Percentiles rank a stretch among this genome's conserved stretches.
Conservation (phyloP, 2,888 invertebrate genomes). For the Fissipunctia ypsillon region DNA sequence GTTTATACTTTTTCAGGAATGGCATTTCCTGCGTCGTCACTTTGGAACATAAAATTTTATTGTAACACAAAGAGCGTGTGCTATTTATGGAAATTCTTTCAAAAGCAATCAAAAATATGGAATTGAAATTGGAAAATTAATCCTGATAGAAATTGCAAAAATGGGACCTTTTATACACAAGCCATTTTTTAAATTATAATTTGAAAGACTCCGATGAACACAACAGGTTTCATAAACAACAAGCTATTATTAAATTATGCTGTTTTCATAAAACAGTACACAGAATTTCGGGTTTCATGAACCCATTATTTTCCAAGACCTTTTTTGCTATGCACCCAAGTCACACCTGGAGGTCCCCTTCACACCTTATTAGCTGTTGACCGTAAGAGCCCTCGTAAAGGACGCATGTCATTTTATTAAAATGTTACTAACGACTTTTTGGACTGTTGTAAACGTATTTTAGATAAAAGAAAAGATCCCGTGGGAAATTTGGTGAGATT, state of each 20-base stretch:
- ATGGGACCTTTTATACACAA: neutral
- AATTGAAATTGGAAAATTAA: slow-evolving; percentile 12
- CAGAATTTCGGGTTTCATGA: neutral
- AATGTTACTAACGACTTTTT: slow-evolving; percentile 10
- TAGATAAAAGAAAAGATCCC: neutral
- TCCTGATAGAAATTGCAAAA: neutral
- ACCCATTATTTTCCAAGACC: neutral
- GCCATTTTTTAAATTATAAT: neutral
- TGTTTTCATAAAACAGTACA: slow-evolving; percentile 5
- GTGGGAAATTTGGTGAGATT: slow-evolving; percentile 10
- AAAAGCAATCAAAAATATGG: slow-evolving; percentile 21
- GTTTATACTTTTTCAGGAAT: neutral
- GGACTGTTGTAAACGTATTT: slow-evolving; percentile 7
- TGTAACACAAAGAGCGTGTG: neutral
- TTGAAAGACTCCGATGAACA: neutral
- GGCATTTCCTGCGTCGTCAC: too few relatives aligned
- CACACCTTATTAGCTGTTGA: slow-evolving; percentile 12
- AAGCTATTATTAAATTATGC: neutral
- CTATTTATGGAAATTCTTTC: neutral
- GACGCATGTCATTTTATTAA: slow-evolving; percentile 33
- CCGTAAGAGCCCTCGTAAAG: slow-evolving; percentile 8
- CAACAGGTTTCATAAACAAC: neutral
- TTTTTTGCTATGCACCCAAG: slow-evolving; percentile 9
- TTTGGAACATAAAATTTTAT: neutral
- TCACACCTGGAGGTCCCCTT: slow-evolving; percentile 24